A percentile compares a stretch with the other conserved stretches of the same genome.
phyloP scores from a whole-genome alignment of 2,888 invertebrate genomes.

The Phragmatobia fuliginosa region DNA sequence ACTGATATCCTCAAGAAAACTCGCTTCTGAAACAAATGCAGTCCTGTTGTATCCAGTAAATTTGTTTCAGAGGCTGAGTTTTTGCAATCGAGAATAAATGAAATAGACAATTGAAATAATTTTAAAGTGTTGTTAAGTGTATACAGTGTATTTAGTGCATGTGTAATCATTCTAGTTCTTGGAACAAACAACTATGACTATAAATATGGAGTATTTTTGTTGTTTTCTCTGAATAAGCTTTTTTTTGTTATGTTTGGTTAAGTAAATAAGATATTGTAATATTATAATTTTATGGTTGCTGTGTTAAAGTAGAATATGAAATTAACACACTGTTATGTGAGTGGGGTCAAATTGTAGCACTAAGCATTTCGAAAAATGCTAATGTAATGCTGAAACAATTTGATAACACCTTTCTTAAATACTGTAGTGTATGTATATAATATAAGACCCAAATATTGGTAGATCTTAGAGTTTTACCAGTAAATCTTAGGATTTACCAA shows the following conservation, averaged over 20 bases:
- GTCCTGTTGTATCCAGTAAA: slow-evolving; percentile 19
- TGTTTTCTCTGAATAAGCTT: background rate
- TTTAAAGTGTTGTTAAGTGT: background rate
- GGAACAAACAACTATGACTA: background rate
- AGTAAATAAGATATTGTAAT: background rate
- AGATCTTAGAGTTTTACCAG: no score
- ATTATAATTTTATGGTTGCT: background rate
- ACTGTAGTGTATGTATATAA: no score
- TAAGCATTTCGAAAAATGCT: no score
- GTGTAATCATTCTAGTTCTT: background rate
- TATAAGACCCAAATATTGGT: no score
- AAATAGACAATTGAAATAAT: background rate
- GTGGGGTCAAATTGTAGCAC: no score
- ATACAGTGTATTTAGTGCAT: background rate
- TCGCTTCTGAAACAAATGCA: slow-evolving; percentile 30
- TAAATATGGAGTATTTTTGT: background rate
- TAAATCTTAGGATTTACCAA: no score
- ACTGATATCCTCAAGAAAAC: slow-evolving; percentile 21
- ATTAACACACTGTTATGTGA: no score
- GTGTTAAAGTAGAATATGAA: no score
- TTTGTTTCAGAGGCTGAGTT: slow-evolving; percentile 21
- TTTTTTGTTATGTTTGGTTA: background rate
- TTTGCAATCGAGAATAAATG: background rate
- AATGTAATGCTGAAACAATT: no score
- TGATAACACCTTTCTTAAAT: no score